A percentile compares a stretch with the other conserved stretches of the same genome.
These are phyloP conservation scores for Cotesia typhae DNA, from an alignment of 1,140 invertebrate species.

Conservation along the genomic window DNA sequence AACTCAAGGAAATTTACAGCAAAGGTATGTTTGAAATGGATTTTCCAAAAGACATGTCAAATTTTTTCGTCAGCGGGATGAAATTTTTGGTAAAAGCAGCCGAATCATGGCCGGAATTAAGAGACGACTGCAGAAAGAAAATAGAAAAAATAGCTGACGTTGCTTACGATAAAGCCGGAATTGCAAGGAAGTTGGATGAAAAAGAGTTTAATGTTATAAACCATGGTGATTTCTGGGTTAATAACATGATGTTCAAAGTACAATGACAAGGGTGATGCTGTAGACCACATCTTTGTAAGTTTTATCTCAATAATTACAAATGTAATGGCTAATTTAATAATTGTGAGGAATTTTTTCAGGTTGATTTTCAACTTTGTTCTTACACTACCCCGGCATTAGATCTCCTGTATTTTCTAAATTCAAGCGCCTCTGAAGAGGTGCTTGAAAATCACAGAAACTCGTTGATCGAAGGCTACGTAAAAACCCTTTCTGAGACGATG, in stretches of 20 bases:
- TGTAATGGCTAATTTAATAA: too few species aligned
- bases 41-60: slow-evolving; percentile 44
- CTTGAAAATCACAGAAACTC: slow-evolving; percentile 49
- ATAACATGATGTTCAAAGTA: slow-evolving; percentile 75
- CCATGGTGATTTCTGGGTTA: slow-evolving; percentile 74
- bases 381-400: slow-evolving; percentile 66
- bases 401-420: slow-evolving; percentile 66
- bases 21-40: slow-evolving; percentile 55
- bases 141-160: slow-evolving; percentile 51
- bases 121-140: slow-evolving; percentile 60
- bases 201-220: slow-evolving; percentile 69
- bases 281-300: slow-evolving; percentile 68
- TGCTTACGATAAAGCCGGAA: slow-evolving; percentile 47
- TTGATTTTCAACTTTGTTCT: slow-evolving; percentile 66
- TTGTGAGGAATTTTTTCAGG: slow-evolving; percentile 50
- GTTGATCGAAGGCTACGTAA: slow-evolving; percentile 61
- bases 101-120: slow-evolving; percentile 56
- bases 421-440: slow-evolving; percentile 54
- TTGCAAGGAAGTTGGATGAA: slow-evolving; percentile 48
- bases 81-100: slow-evolving; percentile 47
- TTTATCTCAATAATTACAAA: too few species aligned
- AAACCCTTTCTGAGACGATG: slow-evolving; percentile 53
- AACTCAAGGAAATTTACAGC: slow-evolving; percentile 50
- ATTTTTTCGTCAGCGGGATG: slow-evolving; percentile 48
- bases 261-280: slow-evolving; percentile 53